Conservation (phyloP, 2,113 vertebrate genomes). For the Rattus rattus region DNA sequence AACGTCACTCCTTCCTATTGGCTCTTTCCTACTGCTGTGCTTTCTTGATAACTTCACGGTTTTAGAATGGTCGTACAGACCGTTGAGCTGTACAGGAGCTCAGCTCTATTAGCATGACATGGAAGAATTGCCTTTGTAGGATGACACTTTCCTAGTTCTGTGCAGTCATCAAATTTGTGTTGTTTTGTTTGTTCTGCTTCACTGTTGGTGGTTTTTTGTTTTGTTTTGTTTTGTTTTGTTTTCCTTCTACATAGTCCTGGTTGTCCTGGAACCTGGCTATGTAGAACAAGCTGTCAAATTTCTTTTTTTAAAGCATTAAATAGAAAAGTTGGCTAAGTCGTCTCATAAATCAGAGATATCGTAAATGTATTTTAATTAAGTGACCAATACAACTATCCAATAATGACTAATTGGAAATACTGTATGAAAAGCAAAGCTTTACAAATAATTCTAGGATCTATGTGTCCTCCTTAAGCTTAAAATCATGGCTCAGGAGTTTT, state of each 20-base stretch:
- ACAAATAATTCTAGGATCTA: constrained; percentile 54
- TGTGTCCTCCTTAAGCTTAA: constrained; percentile 23
- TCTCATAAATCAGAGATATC: constrained; percentile 57
- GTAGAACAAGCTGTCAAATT: not conserved
- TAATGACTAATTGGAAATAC: constrained; percentile 48
- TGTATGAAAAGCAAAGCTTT: constrained; percentile 68
- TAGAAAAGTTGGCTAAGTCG: constrained; percentile 50
- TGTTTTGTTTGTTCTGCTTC: not conserved
- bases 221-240: not conserved
- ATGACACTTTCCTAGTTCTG: constrained; percentile 51
- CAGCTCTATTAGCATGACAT: constrained; percentile 21
- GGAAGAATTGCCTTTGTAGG: constrained; percentile 2
- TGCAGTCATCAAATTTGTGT: constrained; percentile 15
- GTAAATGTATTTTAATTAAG: constrained; percentile 56
- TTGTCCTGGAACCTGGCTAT: not conserved
- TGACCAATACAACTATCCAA: constrained; percentile 43
- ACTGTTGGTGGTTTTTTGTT: too few relatives aligned
- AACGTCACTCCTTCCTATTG: not conserved
- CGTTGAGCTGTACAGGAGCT: constrained; percentile 19
- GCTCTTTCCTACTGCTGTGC: constrained; percentile 34
- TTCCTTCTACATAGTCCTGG: not conserved
- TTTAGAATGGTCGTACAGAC: constrained; percentile 52
- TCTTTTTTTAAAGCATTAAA: constrained; percentile 68
- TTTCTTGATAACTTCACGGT: constrained; percentile 45
- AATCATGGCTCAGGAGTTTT: constrained; percentile 56